Evolutionary conservation across 2,797 vertebrate species (phyloP).

Genomic region (Hemitrygon akajei): DNA sequence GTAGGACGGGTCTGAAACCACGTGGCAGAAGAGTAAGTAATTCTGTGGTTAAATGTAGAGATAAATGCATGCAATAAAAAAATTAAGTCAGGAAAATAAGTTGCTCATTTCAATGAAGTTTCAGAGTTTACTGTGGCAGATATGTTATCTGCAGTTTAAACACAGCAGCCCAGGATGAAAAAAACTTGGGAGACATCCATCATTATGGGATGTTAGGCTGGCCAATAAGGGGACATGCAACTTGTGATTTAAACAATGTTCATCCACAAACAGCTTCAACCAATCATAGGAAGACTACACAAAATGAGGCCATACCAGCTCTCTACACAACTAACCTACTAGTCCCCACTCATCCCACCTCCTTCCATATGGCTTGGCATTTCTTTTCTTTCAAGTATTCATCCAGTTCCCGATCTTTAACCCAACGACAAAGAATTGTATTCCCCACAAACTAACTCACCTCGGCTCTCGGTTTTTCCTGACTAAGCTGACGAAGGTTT

Average conservation of each 20-base stretch:
- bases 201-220: neutral
- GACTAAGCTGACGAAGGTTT: slow-evolving; percentile 94
- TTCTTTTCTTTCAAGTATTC: no score
- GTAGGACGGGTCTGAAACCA: neutral
- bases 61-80: neutral
- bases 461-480: slow-evolving; percentile 95
- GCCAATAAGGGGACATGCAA: neutral
- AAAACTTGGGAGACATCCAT: neutral
- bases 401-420: no score
- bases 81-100: neutral
- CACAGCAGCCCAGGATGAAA: neutral
- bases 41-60: no score
- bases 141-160: neutral
- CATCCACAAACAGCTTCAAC: neutral
- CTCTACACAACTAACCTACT: no score
- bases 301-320: no score
- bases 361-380: no score
- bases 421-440: neutral
- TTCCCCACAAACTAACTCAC: slow-evolving; percentile 54
- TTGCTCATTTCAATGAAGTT: neutral
- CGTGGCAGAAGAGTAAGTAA: neutral
- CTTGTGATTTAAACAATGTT: neutral
- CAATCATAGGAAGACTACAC: no score
- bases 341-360: no score
- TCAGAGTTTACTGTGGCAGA: neutral